These are phyloP conservation scores for Drosophila kanekoi DNA, from an alignment of 2,888 invertebrate genomes.

Conservation along the genomic window DNA sequence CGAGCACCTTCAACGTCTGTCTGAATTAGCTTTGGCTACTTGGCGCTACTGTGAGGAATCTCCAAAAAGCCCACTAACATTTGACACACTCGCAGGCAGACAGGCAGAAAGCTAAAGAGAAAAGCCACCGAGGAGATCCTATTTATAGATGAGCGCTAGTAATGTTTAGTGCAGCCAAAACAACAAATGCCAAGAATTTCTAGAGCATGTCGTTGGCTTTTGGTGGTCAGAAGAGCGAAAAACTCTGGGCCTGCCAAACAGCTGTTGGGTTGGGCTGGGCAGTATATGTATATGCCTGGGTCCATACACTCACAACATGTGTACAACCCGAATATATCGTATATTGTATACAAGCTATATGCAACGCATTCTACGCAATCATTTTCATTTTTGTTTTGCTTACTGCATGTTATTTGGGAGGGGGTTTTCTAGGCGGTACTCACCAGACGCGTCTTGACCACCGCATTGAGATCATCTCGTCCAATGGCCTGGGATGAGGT, in stretches of 20 bases:
- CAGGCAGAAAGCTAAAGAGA: constrained; percentile 61
- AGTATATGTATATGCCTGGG: constrained; percentile 12
- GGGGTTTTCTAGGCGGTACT: constrained; percentile 55
- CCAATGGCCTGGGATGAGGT: constrained; percentile 89
- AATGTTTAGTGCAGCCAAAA: constrained; percentile 43
- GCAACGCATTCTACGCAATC: constrained; percentile 41
- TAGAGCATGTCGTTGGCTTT: constrained; percentile 38
- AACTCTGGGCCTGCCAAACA: constrained; percentile 50
- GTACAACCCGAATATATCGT: background rate
- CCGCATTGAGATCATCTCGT: constrained; percentile 86
- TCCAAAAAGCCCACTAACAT: constrained; percentile 62
- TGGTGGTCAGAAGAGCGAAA: constrained; percentile 57
- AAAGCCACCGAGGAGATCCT: constrained; percentile 45
- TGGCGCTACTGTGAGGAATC: constrained; percentile 74
- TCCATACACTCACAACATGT: constrained; percentile 11
- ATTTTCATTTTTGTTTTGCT: constrained; percentile 68
- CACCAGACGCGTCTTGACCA: constrained; percentile 82
- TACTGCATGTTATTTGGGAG: constrained; percentile 35
- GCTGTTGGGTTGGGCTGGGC: constrained; percentile 44
- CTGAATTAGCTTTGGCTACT: constrained; percentile 67
- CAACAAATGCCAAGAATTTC: constrained; percentile 48
- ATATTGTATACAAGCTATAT: constrained; percentile 19
- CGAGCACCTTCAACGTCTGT: constrained; percentile 62
- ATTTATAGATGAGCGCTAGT: constrained; percentile 74
- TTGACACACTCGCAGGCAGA: constrained; percentile 42